Evolutionary conservation across 2,113 vertebrate genomes (phyloP), one percentile per base, ranked within the genome.

Genomic region (Dipodomys spectabilis): DNA sequence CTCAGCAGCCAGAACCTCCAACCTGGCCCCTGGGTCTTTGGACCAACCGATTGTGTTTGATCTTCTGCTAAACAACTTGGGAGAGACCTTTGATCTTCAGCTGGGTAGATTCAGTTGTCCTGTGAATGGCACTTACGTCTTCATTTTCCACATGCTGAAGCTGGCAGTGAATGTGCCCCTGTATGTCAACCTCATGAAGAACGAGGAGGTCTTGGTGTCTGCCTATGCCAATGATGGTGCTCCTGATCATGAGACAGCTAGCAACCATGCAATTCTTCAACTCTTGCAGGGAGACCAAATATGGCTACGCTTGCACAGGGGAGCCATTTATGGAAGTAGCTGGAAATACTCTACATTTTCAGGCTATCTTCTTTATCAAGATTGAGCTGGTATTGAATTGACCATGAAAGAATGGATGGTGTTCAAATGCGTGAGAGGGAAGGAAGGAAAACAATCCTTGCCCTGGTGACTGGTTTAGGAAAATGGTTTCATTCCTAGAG

Each of bases 311-410:
- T 97, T 99, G 95, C 99, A 99, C 96, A 98, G 99, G 10, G 99
- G 99, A 4, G 99, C 99, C 64, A 99, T 99, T 97, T 99, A 99
- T 86, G 99, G 99, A 92, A 99, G 99, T 97, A 99, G 99, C 80
- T 99, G 99, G 99, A 99, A 99, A 97, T 99, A 99, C 49, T 99
- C 99, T 95, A 99, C 99, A 18, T 99, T 99, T 94, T 99, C 99
- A 5, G 99, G 99, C 95, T 99, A 99, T 96, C 98, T 99, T 92
- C 98, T 99, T 83, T 99, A 99, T 98, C 99, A 99, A 97, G 99
- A 99, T 97, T 99, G 98, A 99, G 96, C 94, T 95, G 90, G 94
- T 96, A 86, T 23, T 57, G 90, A 93, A 94, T 97, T 97, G 97
- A 96, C 97, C 96, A 35, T 96, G 89, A 88, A 86, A 92, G 60